Evolutionary conservation across 1,140 invertebrate species (phyloP).

Genomic region (Pemphigus obesinymphae): DNA sequence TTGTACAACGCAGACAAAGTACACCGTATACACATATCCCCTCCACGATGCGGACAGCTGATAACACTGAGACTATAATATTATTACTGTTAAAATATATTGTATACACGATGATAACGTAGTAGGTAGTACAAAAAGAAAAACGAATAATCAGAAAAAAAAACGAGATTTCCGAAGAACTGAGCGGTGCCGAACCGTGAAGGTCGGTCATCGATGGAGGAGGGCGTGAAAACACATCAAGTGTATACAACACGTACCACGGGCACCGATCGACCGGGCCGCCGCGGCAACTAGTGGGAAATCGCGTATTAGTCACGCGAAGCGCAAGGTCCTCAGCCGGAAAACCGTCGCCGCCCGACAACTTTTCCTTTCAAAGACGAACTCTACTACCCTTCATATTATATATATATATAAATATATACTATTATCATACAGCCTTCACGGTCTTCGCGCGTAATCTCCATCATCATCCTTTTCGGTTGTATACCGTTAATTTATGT

Average conservation of each 20-base stretch:
- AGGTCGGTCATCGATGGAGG: neutral
- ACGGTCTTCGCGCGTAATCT: neutral
- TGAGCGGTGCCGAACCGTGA: neutral
- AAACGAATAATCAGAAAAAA: neutral
- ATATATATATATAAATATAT: too few relatives aligned
- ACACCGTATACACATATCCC: too few relatives aligned
- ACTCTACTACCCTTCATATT: neutral
- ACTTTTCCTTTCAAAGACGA: slow-evolving; percentile 35
- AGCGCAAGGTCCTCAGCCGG: slow-evolving; percentile 39
- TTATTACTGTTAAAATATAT: too few relatives aligned
- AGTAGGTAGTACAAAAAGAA: neutral
- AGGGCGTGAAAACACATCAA: slow-evolving; percentile 16
- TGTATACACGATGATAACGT: too few relatives aligned
- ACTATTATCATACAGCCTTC: neutral
- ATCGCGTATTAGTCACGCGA: slow-evolving; percentile 39
- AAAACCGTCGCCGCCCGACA: slow-evolving; percentile 6
- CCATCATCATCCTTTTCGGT: neutral
- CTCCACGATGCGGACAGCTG: too few relatives aligned
- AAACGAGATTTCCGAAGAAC: slow-evolving; percentile 11
- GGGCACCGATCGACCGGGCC: slow-evolving; percentile 13
- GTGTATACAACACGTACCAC: neutral
- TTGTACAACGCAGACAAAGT: too few relatives aligned
- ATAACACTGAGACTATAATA: too few relatives aligned
- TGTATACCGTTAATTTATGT: neutral
- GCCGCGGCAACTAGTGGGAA: slow-evolving; percentile 30